phyloP scores from a whole-genome alignment of 2,113 vertebrate genomes.

The Anser brachyrhynchus region DNA sequence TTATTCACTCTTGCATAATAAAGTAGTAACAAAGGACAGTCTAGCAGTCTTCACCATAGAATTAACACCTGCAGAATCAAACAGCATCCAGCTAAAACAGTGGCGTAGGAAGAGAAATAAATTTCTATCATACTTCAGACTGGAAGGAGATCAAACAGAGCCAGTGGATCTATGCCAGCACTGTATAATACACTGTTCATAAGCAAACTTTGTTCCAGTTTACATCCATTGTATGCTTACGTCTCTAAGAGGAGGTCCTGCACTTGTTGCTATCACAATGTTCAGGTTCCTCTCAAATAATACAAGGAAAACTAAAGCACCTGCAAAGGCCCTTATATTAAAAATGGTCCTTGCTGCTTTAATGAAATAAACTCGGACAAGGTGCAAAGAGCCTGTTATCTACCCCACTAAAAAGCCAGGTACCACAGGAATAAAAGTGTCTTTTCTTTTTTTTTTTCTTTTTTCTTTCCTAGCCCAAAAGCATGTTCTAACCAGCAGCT shows the following conservation, averaged over 20 bases:
- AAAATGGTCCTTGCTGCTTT: neutral
- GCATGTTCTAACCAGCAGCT: neutral
- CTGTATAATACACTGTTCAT: neutral
- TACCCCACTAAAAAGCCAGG: neutral
- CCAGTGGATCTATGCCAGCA: neutral
- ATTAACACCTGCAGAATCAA: constrained; percentile 11
- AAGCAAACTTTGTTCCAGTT: neutral
- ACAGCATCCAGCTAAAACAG: neutral
- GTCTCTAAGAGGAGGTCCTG: neutral
- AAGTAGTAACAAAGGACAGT: neutral
- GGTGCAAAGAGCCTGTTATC: neutral
- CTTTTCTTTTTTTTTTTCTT: neutral
- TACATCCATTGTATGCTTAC: neutral
- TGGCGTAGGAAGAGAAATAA: neutral
- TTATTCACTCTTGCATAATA: neutral
- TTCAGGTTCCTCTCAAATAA: neutral
- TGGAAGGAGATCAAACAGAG: neutral
- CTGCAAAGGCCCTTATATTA: neutral
- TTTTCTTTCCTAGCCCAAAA: neutral
- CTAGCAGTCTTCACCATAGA: neutral
- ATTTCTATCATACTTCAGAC: neutral
- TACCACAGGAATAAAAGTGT: neutral
- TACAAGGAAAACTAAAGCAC: neutral
- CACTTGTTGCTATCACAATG: neutral
- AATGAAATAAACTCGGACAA: neutral